Conservation (phyloP, 1,140 invertebrate species). For the Mamestra configurata region DNA sequence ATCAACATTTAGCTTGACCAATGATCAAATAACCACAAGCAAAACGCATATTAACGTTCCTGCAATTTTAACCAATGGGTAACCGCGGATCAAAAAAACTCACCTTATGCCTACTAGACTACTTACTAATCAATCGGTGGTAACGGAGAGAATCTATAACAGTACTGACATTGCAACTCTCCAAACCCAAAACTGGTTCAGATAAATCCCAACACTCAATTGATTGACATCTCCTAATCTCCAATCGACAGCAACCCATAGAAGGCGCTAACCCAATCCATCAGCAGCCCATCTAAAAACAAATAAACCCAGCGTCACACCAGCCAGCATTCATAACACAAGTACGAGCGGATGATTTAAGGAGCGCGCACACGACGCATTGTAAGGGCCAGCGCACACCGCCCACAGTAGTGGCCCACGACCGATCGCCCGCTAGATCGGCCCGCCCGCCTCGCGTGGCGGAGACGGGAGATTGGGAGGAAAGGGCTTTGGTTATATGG, state of each 20-base stretch:
- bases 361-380: constrained; percentile 56
- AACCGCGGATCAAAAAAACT: too few species aligned
- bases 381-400: constrained; percentile 67
- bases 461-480: constrained; percentile 47
- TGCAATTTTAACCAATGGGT: too few species aligned
- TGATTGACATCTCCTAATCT: not conserved
- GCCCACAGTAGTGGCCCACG: constrained; percentile 76
- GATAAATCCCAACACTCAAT: not conserved
- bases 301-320: constrained; percentile 11
- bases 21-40: too few species aligned
- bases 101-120: too few species aligned
- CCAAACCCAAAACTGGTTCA: too few species aligned
- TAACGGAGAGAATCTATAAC: too few species aligned
- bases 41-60: too few species aligned
- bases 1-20: too few species aligned
- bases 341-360: constrained; percentile 54
- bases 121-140: too few species aligned
- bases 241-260: not conserved
- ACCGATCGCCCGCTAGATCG: constrained; percentile 70
- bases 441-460: constrained; percentile 72
- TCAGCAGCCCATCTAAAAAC: constrained; percentile 25
- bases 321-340: constrained; percentile 28
- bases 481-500: constrained; percentile 54
- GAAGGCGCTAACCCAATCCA: constrained; percentile 14
- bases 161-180: too few species aligned